These are phyloP conservation scores for Polia nebulosa DNA, from an alignment of 2,888 invertebrate genomes.

Conservation along the genomic window DNA sequence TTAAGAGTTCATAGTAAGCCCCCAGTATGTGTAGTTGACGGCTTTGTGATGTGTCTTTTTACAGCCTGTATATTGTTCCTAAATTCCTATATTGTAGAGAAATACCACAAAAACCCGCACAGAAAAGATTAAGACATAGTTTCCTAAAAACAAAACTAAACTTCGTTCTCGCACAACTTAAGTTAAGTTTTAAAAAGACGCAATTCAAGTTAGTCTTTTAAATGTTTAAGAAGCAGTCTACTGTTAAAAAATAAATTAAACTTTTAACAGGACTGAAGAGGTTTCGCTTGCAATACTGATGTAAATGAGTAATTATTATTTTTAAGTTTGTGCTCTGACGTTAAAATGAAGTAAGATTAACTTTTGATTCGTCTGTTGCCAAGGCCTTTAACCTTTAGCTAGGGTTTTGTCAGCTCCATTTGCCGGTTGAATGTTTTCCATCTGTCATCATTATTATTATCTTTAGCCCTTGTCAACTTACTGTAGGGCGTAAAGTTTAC, in stretches of 20 bases:
- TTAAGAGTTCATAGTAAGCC: no score
- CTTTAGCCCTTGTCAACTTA: slow-evolving; percentile 17
- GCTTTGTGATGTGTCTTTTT: no score
- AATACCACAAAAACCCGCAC: slow-evolving; percentile 32
- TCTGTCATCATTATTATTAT: slow-evolving; percentile 32
- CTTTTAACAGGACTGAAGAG: slow-evolving; percentile 54
- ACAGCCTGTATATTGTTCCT: no score
- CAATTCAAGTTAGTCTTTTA: slow-evolving; percentile 66
- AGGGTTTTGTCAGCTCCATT: slow-evolving; percentile 7
- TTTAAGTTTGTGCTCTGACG: slow-evolving; percentile 31
- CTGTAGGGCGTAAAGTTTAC: neutral
- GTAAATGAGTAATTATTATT: slow-evolving; percentile 42
- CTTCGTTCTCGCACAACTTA: slow-evolving; percentile 38
- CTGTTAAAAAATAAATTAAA: slow-evolving; percentile 63
- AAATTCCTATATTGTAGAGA: no score
- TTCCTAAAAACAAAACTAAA: slow-evolving; percentile 53
- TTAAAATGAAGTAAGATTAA: slow-evolving; percentile 33
- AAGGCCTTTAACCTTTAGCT: neutral
- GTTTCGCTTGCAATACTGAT: slow-evolving; percentile 38
- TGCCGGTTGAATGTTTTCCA: slow-evolving; percentile 23
- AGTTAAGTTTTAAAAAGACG: slow-evolving; percentile 63
- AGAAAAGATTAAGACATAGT: slow-evolving; percentile 43
- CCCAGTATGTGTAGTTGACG: no score
- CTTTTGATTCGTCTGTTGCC: slow-evolving; percentile 27
- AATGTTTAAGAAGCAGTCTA: slow-evolving; percentile 61